phyloP scores from a whole-genome alignment of 2,113 vertebrate species.

The Isurus oxyrinchus region DNA sequence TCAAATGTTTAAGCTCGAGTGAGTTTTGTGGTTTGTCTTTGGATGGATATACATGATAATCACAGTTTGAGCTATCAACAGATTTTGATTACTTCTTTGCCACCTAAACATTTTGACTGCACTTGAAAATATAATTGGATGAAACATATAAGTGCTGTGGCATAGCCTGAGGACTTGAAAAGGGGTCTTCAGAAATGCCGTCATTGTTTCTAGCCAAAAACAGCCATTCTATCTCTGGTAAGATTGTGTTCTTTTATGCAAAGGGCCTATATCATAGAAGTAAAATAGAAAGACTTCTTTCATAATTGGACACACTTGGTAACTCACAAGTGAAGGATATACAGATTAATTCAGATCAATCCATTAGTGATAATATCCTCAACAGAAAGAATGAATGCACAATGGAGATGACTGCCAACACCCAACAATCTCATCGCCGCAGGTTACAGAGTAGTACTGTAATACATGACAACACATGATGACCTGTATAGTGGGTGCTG shows the following conservation, averaged over 20 bases:
- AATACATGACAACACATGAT: not conserved
- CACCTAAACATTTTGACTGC: not conserved
- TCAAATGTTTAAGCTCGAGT: not conserved
- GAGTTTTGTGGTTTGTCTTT: not conserved
- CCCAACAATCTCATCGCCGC: not conserved
- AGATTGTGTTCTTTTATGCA: not conserved
- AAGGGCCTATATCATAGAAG: not conserved
- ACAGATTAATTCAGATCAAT: not conserved
- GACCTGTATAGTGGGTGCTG: not conserved
- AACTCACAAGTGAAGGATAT: not conserved
- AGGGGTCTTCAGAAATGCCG: not conserved
- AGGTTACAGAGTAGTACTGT: not conserved
- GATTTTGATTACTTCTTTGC: not conserved
- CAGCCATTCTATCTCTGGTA: not conserved
- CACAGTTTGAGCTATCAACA: not conserved
- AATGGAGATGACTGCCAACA: not conserved
- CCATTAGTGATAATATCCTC: not conserved
- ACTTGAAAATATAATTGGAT: not conserved
- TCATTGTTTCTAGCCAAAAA: not conserved
- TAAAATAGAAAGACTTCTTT: not conserved
- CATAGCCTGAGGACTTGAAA: not conserved
- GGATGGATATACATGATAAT: not conserved
- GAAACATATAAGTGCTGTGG: not conserved
- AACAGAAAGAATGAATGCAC: not conserved
- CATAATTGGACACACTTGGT: not conserved